Conservation (phyloP, 2,888 invertebrate species). For the Sycophila texana region DNA sequence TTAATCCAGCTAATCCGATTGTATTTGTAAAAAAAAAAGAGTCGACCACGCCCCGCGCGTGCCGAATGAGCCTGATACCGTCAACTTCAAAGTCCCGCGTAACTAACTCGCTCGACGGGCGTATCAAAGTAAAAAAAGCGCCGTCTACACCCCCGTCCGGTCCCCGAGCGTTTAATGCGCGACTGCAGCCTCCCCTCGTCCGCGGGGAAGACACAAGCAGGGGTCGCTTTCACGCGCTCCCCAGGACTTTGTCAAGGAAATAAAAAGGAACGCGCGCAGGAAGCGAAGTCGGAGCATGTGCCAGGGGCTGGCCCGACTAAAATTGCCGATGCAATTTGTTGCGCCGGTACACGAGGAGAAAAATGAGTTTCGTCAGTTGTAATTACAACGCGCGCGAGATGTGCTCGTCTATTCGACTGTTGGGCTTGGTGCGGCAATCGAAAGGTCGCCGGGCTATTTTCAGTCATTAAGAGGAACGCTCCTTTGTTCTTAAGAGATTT, state of each 20-base stretch:
- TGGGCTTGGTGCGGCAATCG: no score
- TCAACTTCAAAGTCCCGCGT: slow-evolving; percentile 9
- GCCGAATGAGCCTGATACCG: background rate
- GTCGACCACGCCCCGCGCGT: no score
- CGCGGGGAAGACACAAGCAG: no score
- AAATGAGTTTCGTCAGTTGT: slow-evolving; percentile 12
- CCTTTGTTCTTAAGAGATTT: no score
- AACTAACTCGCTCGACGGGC: slow-evolving; percentile 11
- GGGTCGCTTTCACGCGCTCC: background rate
- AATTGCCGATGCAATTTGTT: slow-evolving; percentile 22
- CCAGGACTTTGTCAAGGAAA: background rate
- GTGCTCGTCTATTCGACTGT: no score
- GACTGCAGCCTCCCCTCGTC: background rate
- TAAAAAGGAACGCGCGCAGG: slow-evolving; percentile 13
- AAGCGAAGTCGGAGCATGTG: background rate
- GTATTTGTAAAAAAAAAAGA: no score
- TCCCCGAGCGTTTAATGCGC: slow-evolving; percentile 25
- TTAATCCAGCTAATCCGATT: no score
- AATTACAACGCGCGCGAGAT: no score
- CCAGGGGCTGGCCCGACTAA: slow-evolving; percentile 50
- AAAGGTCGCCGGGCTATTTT: no score
- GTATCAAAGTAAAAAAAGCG: slow-evolving; percentile 19
- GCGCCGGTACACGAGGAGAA: slow-evolving; percentile 1
- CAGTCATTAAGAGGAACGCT: no score
- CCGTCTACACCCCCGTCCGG: slow-evolving; percentile 5